Percentiles rank a stretch among this genome's conserved stretches.
These are phyloP conservation scores for Dipodomys spectabilis DNA, from an alignment of 2,113 vertebrate genomes.

Conservation along the genomic window DNA sequence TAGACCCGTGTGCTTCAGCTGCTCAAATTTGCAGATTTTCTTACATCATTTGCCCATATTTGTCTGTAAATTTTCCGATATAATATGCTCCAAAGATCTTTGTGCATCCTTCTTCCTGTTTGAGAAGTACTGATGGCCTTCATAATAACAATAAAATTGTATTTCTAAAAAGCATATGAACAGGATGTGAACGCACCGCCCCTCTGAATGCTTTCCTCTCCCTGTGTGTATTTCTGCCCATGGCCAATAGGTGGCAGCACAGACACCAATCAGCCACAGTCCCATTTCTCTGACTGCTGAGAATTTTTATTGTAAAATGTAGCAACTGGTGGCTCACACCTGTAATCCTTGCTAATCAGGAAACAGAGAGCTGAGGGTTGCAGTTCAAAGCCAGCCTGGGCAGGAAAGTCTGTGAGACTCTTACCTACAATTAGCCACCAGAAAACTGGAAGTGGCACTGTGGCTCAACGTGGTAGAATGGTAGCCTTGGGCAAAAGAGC, in stretches of 20 bases:
- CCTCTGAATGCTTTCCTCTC: not conserved
- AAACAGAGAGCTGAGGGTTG: too few relatives aligned
- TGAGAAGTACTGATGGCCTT: not conserved
- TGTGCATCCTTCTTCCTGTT: not conserved
- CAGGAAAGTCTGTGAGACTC: too few relatives aligned
- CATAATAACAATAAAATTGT: not conserved
- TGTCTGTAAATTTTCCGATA: not conserved
- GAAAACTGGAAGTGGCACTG: too few relatives aligned
- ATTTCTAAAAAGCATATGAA: not conserved
- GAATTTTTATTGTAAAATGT: not conserved
- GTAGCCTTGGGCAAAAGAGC: too few relatives aligned
- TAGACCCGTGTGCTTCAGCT: rapidly evolving
- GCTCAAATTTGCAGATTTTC: not conserved
- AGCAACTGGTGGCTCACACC: too few relatives aligned
- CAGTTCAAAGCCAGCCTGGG: too few relatives aligned
- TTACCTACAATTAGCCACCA: too few relatives aligned
- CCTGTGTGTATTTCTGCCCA: not conserved
- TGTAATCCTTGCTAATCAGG: too few relatives aligned
- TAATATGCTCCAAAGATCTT: not conserved
- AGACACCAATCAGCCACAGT: constrained; percentile 30
- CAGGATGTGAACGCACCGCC: not conserved
- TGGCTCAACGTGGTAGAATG: too few relatives aligned
- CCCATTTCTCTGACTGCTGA: constrained; percentile 6
- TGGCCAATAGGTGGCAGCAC: constrained; percentile 86
- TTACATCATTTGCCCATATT: too few relatives aligned